These are phyloP conservation scores for Bubo blakistoni DNA, from an alignment of 2,113 vertebrate genomes.

Conservation along the genomic window DNA sequence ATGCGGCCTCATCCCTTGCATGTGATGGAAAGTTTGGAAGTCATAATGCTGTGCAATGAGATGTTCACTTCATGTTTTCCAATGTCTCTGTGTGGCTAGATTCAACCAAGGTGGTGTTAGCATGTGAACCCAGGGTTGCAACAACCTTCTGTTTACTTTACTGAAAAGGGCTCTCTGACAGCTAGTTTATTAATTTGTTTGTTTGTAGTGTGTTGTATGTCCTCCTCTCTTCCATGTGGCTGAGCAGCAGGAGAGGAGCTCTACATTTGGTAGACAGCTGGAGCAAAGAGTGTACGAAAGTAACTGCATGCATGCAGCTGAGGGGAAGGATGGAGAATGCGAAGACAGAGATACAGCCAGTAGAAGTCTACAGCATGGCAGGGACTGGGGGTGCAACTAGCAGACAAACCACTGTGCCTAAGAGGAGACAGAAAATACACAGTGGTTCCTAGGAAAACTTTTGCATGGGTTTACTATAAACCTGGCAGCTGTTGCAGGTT, in stretches of 20 bases:
- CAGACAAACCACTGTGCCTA: not conserved
- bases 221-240: not conserved
- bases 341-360: not conserved
- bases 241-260: not conserved
- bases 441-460: not conserved
- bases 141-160: not conserved
- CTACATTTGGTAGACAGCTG: not conserved
- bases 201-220: not conserved
- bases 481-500: not conserved
- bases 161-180: not conserved
- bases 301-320: not conserved
- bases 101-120: not conserved
- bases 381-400: not conserved
- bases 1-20: not conserved
- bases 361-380: not conserved
- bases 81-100: not conserved
- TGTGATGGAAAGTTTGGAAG: no score
- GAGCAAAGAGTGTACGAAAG: not conserved
- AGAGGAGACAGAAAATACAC: not conserved
- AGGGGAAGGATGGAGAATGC: not conserved
- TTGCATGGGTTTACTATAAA: not conserved
- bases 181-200: not conserved
- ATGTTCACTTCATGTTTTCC: not conserved
- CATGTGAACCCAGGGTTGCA: not conserved
- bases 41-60: not conserved